Percentiles rank a stretch among this genome's conserved stretches.
Conservation (phyloP, 2,797 vertebrate species). For the Coluber constrictor region DNA sequence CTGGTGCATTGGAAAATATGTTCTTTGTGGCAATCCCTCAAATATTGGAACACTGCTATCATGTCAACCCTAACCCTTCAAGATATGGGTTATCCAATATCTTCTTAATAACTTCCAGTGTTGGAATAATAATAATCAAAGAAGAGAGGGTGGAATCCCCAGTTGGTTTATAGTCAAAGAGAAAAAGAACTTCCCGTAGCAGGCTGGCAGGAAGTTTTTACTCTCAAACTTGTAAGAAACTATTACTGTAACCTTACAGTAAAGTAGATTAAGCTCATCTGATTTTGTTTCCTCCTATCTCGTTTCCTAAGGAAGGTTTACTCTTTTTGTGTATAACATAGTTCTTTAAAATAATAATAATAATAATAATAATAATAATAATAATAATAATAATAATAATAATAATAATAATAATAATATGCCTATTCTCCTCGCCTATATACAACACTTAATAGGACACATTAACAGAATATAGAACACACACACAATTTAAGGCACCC, state of each 20-base stretch:
- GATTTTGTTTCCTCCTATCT: neutral
- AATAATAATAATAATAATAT: neutral
- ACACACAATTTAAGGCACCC: neutral
- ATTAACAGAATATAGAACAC: neutral
- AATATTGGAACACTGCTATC: too few species aligned
- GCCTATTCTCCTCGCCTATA: neutral
- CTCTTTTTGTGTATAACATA: neutral
- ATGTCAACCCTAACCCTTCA: too few species aligned
- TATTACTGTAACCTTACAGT: neutral
- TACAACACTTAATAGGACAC: neutral
- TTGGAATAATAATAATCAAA: neutral
- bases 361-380: neutral
- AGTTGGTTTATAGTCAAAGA: neutral
- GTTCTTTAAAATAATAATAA: neutral
- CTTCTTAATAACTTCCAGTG: too few species aligned
- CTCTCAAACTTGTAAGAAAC: neutral
- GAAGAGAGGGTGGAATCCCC: neutral
- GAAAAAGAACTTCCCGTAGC: neutral
- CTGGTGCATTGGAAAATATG: too few species aligned
- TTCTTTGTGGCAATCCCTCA: too few species aligned
- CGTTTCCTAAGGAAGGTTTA: neutral
- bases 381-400: too few species aligned
- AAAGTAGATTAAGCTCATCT: neutral
- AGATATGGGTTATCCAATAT: too few species aligned
- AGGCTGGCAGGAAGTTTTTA: neutral